phyloP scores from a whole-genome alignment of 2,888 invertebrate genomes.

The Drosophila suboccidentalis region DNA sequence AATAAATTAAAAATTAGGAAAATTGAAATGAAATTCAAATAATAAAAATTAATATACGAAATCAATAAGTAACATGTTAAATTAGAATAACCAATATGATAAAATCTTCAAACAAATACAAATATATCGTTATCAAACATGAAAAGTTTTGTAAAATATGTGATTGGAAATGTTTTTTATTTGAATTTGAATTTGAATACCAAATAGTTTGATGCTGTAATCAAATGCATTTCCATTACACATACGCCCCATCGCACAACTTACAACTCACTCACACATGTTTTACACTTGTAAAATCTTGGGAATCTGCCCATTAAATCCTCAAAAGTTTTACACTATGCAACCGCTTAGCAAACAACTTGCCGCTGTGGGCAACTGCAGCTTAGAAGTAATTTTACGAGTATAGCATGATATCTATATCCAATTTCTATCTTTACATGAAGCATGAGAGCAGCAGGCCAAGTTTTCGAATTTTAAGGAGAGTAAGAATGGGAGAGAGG shows the following conservation, averaged over 20 bases:
- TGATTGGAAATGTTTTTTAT: constrained; percentile 30
- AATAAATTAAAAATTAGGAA: constrained; percentile 25
- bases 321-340: constrained; percentile 48
- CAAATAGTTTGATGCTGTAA: constrained; percentile 19
- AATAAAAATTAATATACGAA: neutral
- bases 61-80: neutral
- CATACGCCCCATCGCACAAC: neutral
- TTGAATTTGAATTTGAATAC: constrained; percentile 14
- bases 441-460: constrained; percentile 18
- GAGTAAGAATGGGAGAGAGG: constrained; percentile 3
- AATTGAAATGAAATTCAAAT: constrained; percentile 24
- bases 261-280: constrained; percentile 21
- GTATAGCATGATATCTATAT: constrained; percentile 52
- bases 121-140: neutral
- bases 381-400: constrained; percentile 10
- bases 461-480: constrained; percentile 44
- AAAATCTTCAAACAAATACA: neutral
- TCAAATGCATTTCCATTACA: constrained; percentile 26
- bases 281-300: constrained; percentile 46
- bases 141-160: constrained; percentile 10
- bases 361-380: constrained; percentile 34
- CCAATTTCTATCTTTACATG: constrained; percentile 12
- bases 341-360: constrained; percentile 59
- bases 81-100: neutral
- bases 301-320: constrained; percentile 57